Conservation (phyloP, 2,888 invertebrate species). For the Stegophylla sp. region DNA sequence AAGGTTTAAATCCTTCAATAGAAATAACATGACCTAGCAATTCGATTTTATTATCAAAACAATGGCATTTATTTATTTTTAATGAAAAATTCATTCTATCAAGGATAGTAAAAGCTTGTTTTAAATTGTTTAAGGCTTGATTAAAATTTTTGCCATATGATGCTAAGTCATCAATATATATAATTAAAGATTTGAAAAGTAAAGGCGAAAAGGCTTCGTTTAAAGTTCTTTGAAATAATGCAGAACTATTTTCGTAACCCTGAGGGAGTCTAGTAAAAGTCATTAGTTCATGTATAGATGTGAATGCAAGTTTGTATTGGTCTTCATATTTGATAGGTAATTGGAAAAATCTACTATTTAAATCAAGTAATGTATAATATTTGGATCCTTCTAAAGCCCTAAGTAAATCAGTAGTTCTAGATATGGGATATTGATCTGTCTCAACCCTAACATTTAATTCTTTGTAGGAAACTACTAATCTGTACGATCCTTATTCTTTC, state of each 20-base stretch:
- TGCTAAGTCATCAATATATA: background rate
- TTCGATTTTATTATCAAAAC: background rate
- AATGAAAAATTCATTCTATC: background rate
- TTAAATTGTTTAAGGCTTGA: background rate
- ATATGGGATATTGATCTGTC: slow-evolving; percentile 41
- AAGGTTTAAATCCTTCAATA: background rate
- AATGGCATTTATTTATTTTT: background rate
- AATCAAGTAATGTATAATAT: slow-evolving; percentile 37
- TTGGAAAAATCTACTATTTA: slow-evolving; percentile 47
- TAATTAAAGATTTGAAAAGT: slow-evolving; percentile 38
- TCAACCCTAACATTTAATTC: slow-evolving; percentile 50
- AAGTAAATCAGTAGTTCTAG: slow-evolving; percentile 35
- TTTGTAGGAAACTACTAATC: slow-evolving; percentile 47
- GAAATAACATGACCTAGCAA: background rate
- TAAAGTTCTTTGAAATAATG: slow-evolving; percentile 32
- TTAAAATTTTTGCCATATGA: background rate
- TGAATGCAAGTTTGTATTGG: slow-evolving; percentile 33
- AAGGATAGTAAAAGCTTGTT: background rate
- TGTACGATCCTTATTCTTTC: slow-evolving; percentile 20
- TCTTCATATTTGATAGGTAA: background rate
- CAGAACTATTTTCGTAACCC: slow-evolving; percentile 29
- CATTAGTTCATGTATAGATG: slow-evolving; percentile 21
- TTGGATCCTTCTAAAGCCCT: slow-evolving; percentile 15
- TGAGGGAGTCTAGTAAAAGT: slow-evolving; percentile 40
- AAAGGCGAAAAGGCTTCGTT: slow-evolving; percentile 40